These are phyloP conservation scores for Ptychochromis oligacanthus DNA, from an alignment of 2,113 vertebrate genomes.

Conservation along the genomic window DNA sequence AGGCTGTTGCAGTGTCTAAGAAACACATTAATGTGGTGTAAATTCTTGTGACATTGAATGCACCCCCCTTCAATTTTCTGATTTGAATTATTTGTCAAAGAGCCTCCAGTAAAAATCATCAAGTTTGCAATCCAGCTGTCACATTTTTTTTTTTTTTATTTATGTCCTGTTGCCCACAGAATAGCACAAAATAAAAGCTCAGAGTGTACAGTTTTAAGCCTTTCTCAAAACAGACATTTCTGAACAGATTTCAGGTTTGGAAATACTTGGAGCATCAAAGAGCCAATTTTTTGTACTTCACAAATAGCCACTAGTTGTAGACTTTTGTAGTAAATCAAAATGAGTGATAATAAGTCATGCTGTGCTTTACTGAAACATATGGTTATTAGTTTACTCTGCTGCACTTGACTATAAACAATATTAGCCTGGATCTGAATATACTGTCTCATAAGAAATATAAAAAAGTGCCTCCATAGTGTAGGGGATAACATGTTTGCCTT, in stretches of 20 bases:
- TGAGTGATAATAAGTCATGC: too few species aligned
- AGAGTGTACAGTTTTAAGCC: background rate
- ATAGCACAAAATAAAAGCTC: background rate
- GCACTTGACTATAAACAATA: too few species aligned
- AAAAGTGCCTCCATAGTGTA: too few species aligned
- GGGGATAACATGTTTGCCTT: too few species aligned
- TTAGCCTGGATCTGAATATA: too few species aligned
- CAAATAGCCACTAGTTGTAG: background rate
- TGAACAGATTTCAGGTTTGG: background rate
- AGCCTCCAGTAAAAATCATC: conserved; percentile 36
- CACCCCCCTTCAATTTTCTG: conserved; percentile 12
- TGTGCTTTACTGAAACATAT: too few species aligned
- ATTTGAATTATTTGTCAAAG: conserved; percentile 58
- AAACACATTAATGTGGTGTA: conserved; percentile 39
- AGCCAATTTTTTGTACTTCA: background rate
- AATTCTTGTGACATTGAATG: conserved; percentile 42
- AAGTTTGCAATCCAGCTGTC: conserved; percentile 30
- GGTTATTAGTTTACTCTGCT: too few species aligned
- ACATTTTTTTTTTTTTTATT: background rate
- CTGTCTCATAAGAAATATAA: too few species aligned
- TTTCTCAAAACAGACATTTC: background rate
- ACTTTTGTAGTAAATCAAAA: background rate
- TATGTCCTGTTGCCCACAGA: background rate
- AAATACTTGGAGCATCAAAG: background rate
- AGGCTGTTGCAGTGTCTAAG: conserved; percentile 12